Evolutionary conservation across 2,797 vertebrate species (phyloP).

Genomic region (Neoniphon sammara): DNA sequence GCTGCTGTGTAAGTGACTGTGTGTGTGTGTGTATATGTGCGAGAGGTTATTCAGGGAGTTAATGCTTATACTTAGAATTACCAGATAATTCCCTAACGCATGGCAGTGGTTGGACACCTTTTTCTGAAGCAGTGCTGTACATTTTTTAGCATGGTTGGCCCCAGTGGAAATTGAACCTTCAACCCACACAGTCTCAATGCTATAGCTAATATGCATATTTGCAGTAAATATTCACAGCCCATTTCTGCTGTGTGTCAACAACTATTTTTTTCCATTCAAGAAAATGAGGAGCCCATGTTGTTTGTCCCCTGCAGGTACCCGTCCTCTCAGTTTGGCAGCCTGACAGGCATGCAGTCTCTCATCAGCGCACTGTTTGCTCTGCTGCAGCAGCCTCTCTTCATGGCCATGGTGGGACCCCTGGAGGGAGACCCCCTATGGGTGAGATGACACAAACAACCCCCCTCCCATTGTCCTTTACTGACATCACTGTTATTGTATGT

Average conservation of each 20-base stretch:
- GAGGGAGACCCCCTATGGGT: slow-evolving; percentile 96
- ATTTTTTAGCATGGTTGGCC: no score
- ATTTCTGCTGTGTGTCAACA: not conserved
- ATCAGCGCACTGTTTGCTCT: slow-evolving; percentile 97
- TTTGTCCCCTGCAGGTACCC: slow-evolving; percentile 88
- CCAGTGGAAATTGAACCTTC: no score
- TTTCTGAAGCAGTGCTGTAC: no score
- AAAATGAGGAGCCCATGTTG: not conserved
- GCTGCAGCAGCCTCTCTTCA: slow-evolving; percentile 97
- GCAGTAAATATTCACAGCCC: not conserved
- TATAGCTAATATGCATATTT: no score
- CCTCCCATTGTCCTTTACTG: not conserved
- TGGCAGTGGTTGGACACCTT: no score
- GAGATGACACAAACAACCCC: slow-evolving; percentile 63
- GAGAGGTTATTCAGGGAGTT: not conserved
- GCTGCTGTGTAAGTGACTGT: slow-evolving; percentile 93
- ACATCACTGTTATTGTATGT: not conserved
- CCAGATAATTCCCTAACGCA: not conserved
- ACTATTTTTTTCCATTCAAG: not conserved
- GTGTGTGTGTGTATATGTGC: not conserved
- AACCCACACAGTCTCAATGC: no score
- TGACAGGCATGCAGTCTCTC: slow-evolving; percentile 97
- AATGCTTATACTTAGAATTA: not conserved
- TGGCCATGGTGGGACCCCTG: slow-evolving; percentile 96
- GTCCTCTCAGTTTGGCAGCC: slow-evolving; percentile 96